phyloP scores from a whole-genome alignment of 2,888 invertebrate genomes.

The Callosobruchus maculatus region DNA sequence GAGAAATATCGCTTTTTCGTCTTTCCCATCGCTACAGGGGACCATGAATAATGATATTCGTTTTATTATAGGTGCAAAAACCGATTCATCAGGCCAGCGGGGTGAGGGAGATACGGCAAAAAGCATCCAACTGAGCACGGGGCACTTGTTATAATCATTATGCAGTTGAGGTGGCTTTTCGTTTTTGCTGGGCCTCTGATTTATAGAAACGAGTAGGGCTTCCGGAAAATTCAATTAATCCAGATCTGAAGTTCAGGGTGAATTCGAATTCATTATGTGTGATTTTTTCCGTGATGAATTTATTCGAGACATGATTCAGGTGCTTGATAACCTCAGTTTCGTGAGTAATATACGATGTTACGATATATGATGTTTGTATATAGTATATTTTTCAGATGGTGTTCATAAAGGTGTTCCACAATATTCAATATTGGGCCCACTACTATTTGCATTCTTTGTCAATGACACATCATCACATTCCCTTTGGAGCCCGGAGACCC shows the following conservation, averaged over 20 bases:
- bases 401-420: too few relatives aligned
- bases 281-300: too few relatives aligned
- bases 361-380: too few relatives aligned
- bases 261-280: neutral
- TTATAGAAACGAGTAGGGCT: neutral
- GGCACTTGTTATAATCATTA: constrained; percentile 13
- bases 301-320: too few relatives aligned
- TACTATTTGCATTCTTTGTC: too few relatives aligned
- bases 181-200: neutral
- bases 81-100: constrained; percentile 26
- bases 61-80: constrained; percentile 29
- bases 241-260: neutral
- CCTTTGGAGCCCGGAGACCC: too few relatives aligned
- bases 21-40: constrained; percentile 20
- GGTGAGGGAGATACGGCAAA: constrained; percentile 12
- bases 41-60: constrained; percentile 32
- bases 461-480: too few relatives aligned
- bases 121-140: constrained; percentile 14
- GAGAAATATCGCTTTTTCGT: constrained; percentile 25
- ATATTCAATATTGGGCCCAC: too few relatives aligned
- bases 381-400: too few relatives aligned
- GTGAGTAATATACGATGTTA: too few relatives aligned
- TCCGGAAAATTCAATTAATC: neutral
- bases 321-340: too few relatives aligned
- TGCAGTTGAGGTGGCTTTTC: constrained; percentile 7